Base-by-base conservation (phyloP, 1,140 invertebrate genomes). In the Grapholita molesta region DNA sequence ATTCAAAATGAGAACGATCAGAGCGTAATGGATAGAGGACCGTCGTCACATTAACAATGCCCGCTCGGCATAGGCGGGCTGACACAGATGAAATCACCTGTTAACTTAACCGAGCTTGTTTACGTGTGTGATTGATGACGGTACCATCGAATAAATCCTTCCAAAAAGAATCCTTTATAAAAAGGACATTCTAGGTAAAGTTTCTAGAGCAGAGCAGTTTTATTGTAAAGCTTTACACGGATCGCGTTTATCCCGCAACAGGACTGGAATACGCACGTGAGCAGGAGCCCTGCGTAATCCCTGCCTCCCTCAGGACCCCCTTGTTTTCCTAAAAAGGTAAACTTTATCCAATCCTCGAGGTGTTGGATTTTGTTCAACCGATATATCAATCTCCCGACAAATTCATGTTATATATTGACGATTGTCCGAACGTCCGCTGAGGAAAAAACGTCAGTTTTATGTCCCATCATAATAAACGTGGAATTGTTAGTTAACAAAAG, bases 401-500 rank as follows among this genome's bases (percentile, higher is more conserved):
- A 86, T 85, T 86, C 86, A 75, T 78, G 82, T 88, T 85, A 87
- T 83, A 83, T 84, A 81, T 76, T 66, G 69, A 70, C 80, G 80
- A 84, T 85, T 81, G 83, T 82, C 76, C 79, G 70, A 71, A 76
- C 70, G 73, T 73, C 79, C 80, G 80, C 82, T 84, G 83, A 86
- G 15, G 83, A 64, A 78, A 85, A 89, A 86, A 84, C 83, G 85
- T 81, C 80, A 79, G 67, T 85, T 86, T 85, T 83, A 87, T 86
- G 81, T 76, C 76, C 67, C 70, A 72, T 76, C 77, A 68, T 68
- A 72, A 71, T 57, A 72, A 73, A 83, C 79, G 80, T 77, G 73
- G 72, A 70, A 83, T 78, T 84, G 80, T 85, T 89, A 86, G 85
- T 88, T 88, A 84, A 84, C 88, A 85, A 86, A 77, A 77, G 76